phyloP scores from a whole-genome alignment of 2,888 invertebrate species.

The Microctonus brassicae region DNA sequence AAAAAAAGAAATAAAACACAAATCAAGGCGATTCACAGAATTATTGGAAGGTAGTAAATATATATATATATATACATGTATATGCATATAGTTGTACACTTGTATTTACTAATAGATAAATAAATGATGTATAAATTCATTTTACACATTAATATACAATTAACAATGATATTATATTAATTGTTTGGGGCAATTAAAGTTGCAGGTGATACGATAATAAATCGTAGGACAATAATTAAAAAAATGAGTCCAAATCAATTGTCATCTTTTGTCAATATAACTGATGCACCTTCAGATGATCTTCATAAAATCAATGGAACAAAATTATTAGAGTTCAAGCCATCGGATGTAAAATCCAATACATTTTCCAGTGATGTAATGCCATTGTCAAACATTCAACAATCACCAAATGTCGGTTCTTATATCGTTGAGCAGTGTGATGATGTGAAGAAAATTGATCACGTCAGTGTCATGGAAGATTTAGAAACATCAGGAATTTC shows the following conservation, averaged over 20 bases:
- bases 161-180: conserved; percentile 4
- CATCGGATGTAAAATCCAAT: not conserved
- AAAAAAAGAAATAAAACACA: conserved; percentile 71
- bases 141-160: conserved; percentile 6
- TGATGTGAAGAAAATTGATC: conserved; percentile 17
- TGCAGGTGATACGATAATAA: conserved; percentile 74
- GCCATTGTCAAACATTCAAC: not conserved
- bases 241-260: conserved; percentile 78
- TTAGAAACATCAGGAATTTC: conserved; percentile 47
- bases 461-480: conserved; percentile 59
- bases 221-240: conserved; percentile 78
- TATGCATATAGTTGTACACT: not conserved
- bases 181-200: conserved; percentile 72
- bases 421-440: not conserved
- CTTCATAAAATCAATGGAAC: conserved; percentile 72
- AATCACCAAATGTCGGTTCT: not conserved
- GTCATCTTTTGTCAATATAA: conserved; percentile 75
- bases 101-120: not conserved
- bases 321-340: conserved; percentile 33
- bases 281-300: conserved; percentile 73
- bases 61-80: not conserved
- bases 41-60: conserved; percentile 76
- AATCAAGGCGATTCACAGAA: conserved; percentile 76
- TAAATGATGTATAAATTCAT: conserved; percentile 9
- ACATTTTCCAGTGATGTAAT: not conserved